Evolutionary conservation across 2,797 vertebrate species (phyloP), one percentile per base, ranked within the genome.

Genomic region (Rousettus madagascariensis): DNA sequence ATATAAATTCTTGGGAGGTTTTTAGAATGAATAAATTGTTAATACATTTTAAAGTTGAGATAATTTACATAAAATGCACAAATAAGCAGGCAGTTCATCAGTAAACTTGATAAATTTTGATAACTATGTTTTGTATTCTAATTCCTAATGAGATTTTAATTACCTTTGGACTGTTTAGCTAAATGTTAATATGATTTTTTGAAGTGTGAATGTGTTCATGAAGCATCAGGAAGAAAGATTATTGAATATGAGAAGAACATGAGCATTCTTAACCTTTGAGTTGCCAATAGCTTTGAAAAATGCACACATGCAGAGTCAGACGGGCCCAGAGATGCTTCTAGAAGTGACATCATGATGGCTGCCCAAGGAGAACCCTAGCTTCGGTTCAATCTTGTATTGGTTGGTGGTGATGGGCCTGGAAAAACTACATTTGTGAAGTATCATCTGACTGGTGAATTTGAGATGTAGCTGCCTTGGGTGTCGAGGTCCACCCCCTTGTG

Each of bases 1-100:
- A 2, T 87, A 30, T 53, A 75, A 66, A 74, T 30, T 87, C n/a
- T 49, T 86, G 61, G 10, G 20, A 59, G 3, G 53, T 90, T 86
- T 49, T 59, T 86, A 92, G 65, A 26, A 41, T 71, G 69, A 71
- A 22, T 69, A 68, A 82, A 33, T 19, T 30, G 16, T 65, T 90
- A 78, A 30, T 96, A 41, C 43, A 79, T 84, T 90, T 91, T 53
- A 22, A 83, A 94, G n/a, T n/a, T 69, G n/a, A 86, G 53, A 19
- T 69, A 84, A 74, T 65, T 69, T 11, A 51, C 19, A 7, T 53
- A 57, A 57, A 74, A 33, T 90, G 7, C 17, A 92, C 20, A 91
- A 7, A 16, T 89, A 65, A 83, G 28, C 51, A 43, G 75, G 43
- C 22, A 72, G 22, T 30, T 86, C 49, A 49, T 59, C 59, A 49